Evolutionary conservation across 2,113 vertebrate species (phyloP).

Genomic region (Ageneiosus marmoratus): DNA sequence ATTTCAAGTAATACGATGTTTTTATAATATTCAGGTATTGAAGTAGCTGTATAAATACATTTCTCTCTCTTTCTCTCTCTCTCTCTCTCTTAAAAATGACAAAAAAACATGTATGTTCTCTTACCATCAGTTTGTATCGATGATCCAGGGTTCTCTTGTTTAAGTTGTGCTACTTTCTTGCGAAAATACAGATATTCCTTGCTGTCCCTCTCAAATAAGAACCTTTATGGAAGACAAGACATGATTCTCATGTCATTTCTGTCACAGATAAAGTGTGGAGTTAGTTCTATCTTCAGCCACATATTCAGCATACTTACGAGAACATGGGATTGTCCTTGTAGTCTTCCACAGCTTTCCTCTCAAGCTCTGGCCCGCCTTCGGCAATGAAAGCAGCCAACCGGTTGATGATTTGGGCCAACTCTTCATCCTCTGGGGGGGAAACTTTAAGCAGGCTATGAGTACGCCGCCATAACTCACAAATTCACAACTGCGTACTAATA

Average conservation of each 20-base stretch:
- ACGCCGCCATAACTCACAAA: slow-evolving; percentile 71
- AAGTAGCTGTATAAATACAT: background rate
- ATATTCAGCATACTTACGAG: slow-evolving; percentile 75
- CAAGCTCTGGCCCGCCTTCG: slow-evolving; percentile 88
- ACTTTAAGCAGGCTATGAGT: slow-evolving; percentile 99
- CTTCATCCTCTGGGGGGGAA: slow-evolving; percentile 97
- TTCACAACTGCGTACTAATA: slow-evolving; percentile 38
- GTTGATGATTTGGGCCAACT: slow-evolving; percentile 87
- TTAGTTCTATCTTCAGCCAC: background rate
- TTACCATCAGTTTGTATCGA: slow-evolving; percentile 78
- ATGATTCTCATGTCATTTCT: background rate
- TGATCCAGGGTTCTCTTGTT: slow-evolving; percentile 72
- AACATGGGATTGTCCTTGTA: slow-evolving; percentile 93
- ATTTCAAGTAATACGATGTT: background rate
- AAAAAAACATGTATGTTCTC: slow-evolving; percentile 33
- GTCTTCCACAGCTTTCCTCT: slow-evolving; percentile 90
- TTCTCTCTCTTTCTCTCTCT: background rate
- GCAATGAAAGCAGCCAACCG: slow-evolving; percentile 96
- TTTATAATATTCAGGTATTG: background rate
- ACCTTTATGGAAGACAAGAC: slow-evolving; percentile 68
- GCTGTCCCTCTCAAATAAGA: slow-evolving; percentile 91
- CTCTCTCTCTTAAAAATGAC: background rate
- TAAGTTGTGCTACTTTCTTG: slow-evolving; percentile 86
- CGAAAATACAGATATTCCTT: slow-evolving; percentile 94
- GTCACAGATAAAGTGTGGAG: background rate